These are phyloP conservation scores for Takifugu flavidus DNA, from an alignment of 2,113 vertebrate species.

Conservation along the genomic window DNA sequence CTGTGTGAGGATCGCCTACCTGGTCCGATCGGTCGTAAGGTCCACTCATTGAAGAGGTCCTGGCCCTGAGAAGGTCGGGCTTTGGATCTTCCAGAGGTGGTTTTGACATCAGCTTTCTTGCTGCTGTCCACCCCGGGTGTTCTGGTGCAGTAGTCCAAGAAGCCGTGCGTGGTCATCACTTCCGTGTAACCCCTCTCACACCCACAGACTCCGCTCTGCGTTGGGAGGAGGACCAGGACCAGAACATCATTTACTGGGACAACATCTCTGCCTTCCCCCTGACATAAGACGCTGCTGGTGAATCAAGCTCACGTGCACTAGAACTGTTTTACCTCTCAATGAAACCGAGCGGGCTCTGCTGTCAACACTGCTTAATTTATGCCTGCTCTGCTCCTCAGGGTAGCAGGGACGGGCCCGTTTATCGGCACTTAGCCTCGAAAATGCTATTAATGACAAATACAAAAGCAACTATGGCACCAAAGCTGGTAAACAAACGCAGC, in stretches of 20 bases:
- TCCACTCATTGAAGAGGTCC: constrained; percentile 93
- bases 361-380: neutral
- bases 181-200: constrained; percentile 93
- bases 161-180: constrained; percentile 93
- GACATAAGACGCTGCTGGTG: neutral
- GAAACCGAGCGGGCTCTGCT: too few relatives aligned
- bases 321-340: too few relatives aligned
- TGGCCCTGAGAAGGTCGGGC: constrained; percentile 87
- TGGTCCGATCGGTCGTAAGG: constrained; percentile 89
- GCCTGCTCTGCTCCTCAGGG: constrained; percentile 2
- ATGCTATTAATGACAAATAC: neutral
- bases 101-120: constrained; percentile 97
- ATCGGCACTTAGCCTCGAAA: neutral
- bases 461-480: too few relatives aligned
- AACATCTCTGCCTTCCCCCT: constrained; percentile 16
- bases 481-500: too few relatives aligned
- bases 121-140: constrained; percentile 89
- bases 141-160: constrained; percentile 96
- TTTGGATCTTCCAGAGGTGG: constrained; percentile 84
- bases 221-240: neutral
- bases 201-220: constrained; percentile 90
- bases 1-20: constrained; percentile 74
- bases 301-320: too few relatives aligned
- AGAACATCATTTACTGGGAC: constrained; percentile 12
- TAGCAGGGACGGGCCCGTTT: constrained; percentile 1